Evolutionary conservation across 2,888 invertebrate genomes (phyloP).

Genomic region (Sarcophaga caerulescens): DNA sequence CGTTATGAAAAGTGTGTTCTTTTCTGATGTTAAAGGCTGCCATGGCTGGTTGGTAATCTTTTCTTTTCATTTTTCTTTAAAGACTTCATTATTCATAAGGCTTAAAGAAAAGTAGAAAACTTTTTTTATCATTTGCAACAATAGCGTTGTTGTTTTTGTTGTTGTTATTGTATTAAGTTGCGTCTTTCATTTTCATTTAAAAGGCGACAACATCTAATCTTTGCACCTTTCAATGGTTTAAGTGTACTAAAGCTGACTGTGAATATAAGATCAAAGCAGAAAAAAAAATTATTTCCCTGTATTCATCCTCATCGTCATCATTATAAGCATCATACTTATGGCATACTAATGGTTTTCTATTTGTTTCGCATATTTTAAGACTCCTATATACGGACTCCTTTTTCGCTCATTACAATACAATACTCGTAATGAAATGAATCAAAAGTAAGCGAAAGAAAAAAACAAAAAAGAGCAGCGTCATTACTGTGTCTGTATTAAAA

Average conservation of each 20-base stretch:
- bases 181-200: slow-evolving; percentile 54
- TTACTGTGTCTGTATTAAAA: slow-evolving; percentile 51
- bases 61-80: slow-evolving; percentile 29
- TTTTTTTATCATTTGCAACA: not conserved
- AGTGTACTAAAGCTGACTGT: slow-evolving; percentile 60
- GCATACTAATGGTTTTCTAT: slow-evolving; percentile 58
- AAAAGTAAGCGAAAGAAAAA: slow-evolving; percentile 19
- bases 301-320: slow-evolving; percentile 22
- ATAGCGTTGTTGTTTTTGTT: not conserved
- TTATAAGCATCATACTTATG: slow-evolving; percentile 53
- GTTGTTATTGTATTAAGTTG: slow-evolving; percentile 4
- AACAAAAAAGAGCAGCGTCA: slow-evolving; percentile 59
- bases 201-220: slow-evolving; percentile 67
- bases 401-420: not conserved
- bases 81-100: slow-evolving; percentile 54
- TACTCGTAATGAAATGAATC: not conserved
- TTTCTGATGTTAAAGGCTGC: not conserved
- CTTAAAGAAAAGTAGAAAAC: slow-evolving; percentile 26
- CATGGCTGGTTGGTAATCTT: not conserved
- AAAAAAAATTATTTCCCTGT: not conserved
- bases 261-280: slow-evolving; percentile 63
- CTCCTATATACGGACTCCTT: no score
- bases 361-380: slow-evolving; percentile 26
- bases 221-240: slow-evolving; percentile 66
- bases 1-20: slow-evolving; percentile 13